Evolutionary conservation across 2,797 vertebrate genomes (phyloP).

Genomic region (Lepilemur septentrionalis): DNA sequence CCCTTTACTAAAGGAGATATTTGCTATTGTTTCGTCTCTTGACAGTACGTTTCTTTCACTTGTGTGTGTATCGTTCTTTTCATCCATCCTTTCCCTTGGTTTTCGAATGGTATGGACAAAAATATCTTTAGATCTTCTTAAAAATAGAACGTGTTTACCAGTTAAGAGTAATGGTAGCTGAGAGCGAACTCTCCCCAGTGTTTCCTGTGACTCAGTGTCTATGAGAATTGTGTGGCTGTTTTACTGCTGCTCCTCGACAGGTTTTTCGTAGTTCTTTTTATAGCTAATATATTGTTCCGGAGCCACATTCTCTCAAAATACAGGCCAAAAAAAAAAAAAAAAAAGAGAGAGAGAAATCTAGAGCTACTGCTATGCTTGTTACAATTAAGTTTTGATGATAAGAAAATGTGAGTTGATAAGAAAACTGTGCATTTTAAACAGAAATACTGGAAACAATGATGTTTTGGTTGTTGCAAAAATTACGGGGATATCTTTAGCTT

Average conservation of each 20-base stretch:
- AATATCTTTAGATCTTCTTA: slow-evolving; percentile 38
- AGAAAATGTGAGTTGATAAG: slow-evolving; percentile 11
- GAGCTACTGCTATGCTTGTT: not conserved
- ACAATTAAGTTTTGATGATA: slow-evolving; percentile 37
- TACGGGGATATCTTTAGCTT: not conserved
- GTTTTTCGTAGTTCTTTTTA: slow-evolving; percentile 41
- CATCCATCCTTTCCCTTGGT: not conserved
- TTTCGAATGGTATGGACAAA: slow-evolving; percentile 48
- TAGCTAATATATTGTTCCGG: not conserved
- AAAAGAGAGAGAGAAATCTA: not conserved
- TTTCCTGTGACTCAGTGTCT: not conserved
- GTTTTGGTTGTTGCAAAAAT: not conserved
- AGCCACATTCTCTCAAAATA: not conserved
- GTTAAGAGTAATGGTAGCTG: not conserved
- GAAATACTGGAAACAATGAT: not conserved
- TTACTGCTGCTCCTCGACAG: not conserved
- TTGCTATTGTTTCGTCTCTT: not conserved
- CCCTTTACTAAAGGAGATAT: not conserved
- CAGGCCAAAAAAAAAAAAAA: not conserved
- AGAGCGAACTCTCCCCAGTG: not conserved
- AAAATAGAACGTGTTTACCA: slow-evolving; percentile 8
- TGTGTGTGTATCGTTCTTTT: not conserved
- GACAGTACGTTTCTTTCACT: not conserved
- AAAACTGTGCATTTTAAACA: not conserved
- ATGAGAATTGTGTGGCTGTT: not conserved